Evolutionary conservation across 2,797 vertebrate species (phyloP).

Genomic region (Coccyzus lansbergi): DNA sequence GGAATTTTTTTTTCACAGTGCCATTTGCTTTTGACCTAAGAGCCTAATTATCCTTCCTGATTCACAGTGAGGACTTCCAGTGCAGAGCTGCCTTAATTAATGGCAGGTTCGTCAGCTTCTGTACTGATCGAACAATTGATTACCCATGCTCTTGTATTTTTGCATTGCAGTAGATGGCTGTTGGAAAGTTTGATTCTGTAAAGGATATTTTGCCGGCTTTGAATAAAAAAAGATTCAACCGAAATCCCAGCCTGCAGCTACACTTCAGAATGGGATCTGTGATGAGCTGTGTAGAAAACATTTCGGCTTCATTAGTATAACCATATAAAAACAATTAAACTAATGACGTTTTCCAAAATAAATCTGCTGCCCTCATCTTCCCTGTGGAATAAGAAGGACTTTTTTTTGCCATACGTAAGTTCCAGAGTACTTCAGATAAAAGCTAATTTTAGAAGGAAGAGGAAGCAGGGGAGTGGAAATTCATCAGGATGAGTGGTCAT

Average conservation of each 20-base stretch:
- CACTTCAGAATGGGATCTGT: not conserved
- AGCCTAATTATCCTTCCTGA: slow-evolving; percentile 59
- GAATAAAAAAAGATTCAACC: not conserved
- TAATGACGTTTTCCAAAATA: not conserved
- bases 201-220: not conserved
- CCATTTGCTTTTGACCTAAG: slow-evolving; percentile 54
- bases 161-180: not conserved
- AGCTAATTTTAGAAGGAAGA: not conserved
- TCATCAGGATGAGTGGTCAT: not conserved
- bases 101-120: slow-evolving; percentile 45
- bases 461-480: not conserved
- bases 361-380: not conserved
- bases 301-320: not conserved
- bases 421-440: not conserved
- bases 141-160: not conserved
- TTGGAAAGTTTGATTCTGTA: not conserved
- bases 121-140: slow-evolving; percentile 32
- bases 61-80: slow-evolving; percentile 68
- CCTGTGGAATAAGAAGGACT: not conserved
- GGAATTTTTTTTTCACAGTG: slow-evolving; percentile 48
- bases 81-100: slow-evolving; percentile 46
- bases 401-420: not conserved
- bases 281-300: not conserved
- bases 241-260: not conserved
- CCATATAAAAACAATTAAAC: not conserved